Evolutionary conservation across 2,888 invertebrate genomes (phyloP).

Genomic region (Epinotia nisella): DNA sequence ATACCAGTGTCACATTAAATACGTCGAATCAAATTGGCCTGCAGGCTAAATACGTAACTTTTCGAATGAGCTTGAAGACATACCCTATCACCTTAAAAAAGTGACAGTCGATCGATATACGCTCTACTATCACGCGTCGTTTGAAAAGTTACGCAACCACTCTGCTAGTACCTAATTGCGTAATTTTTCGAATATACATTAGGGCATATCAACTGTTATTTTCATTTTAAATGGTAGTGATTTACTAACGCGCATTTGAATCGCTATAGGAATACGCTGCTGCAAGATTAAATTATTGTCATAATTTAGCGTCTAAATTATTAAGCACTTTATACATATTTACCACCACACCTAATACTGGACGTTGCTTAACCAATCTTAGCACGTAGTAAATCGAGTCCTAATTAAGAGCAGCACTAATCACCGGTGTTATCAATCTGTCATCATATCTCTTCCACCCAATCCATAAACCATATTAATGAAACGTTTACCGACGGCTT

Average conservation of each 20-base stretch:
- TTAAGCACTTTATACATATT: conserved; percentile 6
- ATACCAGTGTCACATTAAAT: not conserved
- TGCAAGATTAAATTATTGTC: not conserved
- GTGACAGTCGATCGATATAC: too few relatives aligned
- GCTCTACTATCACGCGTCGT: too few relatives aligned
- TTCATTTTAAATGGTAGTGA: too few relatives aligned
- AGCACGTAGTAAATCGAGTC: conserved; percentile 33
- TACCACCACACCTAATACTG: conserved; percentile 12
- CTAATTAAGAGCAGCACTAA: conserved; percentile 39
- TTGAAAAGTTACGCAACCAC: too few relatives aligned
- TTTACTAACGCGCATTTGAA: too few relatives aligned
- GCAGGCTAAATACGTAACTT: too few relatives aligned
- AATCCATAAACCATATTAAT: conserved; percentile 41
- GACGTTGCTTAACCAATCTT: conserved; percentile 21
- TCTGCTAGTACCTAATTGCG: too few relatives aligned
- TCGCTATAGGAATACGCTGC: not conserved
- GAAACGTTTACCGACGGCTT: conserved; percentile 32
- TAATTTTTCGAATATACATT: too few relatives aligned
- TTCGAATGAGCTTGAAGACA: too few relatives aligned
- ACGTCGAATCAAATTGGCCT: not conserved
- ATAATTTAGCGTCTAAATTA: too few relatives aligned
- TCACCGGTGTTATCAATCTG: conserved; percentile 33
- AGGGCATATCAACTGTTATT: too few relatives aligned
- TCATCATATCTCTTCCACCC: conserved; percentile 35
- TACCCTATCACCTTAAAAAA: too few relatives aligned